Evolutionary conservation across 2,113 vertebrate genomes (phyloP).

Genomic region (Ranitomeya imitator): DNA sequence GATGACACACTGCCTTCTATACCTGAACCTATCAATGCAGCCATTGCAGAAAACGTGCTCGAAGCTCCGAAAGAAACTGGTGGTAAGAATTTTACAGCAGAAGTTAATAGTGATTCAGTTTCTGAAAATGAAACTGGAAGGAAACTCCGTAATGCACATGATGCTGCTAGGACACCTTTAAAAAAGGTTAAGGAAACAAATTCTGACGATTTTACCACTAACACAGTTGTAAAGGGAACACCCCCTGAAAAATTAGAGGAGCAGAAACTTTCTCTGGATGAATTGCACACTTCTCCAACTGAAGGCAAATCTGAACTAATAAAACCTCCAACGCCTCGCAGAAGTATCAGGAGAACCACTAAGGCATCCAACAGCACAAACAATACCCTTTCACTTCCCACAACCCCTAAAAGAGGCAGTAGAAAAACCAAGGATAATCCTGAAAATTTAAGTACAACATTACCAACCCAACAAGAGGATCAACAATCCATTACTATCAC

Average conservation of each 20-base stretch:
- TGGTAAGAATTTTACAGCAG: conserved; percentile 73
- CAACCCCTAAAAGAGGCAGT: conserved; percentile 71
- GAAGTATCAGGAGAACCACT: conserved; percentile 68
- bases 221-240: conserved; percentile 42
- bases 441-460: conserved; percentile 54
- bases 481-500: conserved; percentile 47
- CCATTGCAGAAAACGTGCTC: conserved; percentile 73
- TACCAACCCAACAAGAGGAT: conserved; percentile 40
- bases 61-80: conserved; percentile 74
- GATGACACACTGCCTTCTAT: conserved; percentile 73
- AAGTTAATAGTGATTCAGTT: conserved; percentile 66
- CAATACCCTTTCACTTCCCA: conserved; percentile 53
- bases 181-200: conserved; percentile 61
- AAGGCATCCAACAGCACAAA: conserved; percentile 62
- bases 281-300: conserved; percentile 29
- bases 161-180: conserved; percentile 56
- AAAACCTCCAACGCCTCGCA: conserved; percentile 68
- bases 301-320: conserved; percentile 53
- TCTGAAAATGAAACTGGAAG: conserved; percentile 56
- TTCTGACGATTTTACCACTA: conserved; percentile 37
- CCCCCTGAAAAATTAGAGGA: conserved; percentile 33
- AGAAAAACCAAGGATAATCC: conserved; percentile 61
- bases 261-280: not conserved
- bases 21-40: conserved; percentile 73
- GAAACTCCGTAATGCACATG: conserved; percentile 33